Percentiles rank a stretch among this genome's conserved stretches.
These are phyloP conservation scores for Epistrophe eligans DNA, from an alignment of 2,888 invertebrate genomes.

Conservation along the genomic window DNA sequence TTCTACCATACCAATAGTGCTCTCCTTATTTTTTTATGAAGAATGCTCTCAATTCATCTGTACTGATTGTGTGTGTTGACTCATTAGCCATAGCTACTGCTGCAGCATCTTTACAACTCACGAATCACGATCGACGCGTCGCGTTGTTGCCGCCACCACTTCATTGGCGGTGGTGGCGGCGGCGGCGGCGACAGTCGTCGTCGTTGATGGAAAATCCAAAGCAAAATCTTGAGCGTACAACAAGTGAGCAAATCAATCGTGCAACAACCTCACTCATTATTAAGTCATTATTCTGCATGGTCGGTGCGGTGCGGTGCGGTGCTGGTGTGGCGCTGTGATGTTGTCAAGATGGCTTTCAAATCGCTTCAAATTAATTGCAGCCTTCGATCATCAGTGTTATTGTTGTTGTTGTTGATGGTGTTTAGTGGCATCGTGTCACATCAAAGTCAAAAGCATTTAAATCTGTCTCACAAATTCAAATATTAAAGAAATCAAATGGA, in stretches of 20 bases:
- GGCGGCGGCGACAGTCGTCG: too few species aligned
- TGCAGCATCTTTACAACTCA: conserved; percentile 32
- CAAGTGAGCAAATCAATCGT: conserved; percentile 63
- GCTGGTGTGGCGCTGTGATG: neutral
- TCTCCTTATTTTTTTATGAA: conserved; percentile 32
- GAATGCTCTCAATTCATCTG: conserved; percentile 35
- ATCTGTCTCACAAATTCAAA: conserved; percentile 32
- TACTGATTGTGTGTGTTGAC: conserved; percentile 9
- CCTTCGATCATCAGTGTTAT: conserved; percentile 48
- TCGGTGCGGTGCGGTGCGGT: too few species aligned
- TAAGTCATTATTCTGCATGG: conserved; percentile 47
- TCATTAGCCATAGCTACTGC: conserved; percentile 23
- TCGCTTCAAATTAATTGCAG: conserved; percentile 49
- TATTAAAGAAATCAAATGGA: conserved; percentile 30
- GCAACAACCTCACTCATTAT: conserved; percentile 65
- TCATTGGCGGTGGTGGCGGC: too few species aligned
- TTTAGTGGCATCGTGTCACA: conserved; percentile 19
- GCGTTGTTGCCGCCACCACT: neutral
- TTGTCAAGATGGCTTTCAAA: conserved; percentile 55
- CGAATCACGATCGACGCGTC: conserved; percentile 1
- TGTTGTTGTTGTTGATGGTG: too few species aligned
- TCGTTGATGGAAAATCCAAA: conserved; percentile 3
- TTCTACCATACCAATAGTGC: conserved; percentile 7
- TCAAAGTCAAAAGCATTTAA: conserved; percentile 37
- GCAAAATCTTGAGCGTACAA: conserved; percentile 34